These are phyloP conservation scores for Pedetes capensis DNA, from an alignment of 2,113 vertebrate genomes.

Conservation along the genomic window DNA sequence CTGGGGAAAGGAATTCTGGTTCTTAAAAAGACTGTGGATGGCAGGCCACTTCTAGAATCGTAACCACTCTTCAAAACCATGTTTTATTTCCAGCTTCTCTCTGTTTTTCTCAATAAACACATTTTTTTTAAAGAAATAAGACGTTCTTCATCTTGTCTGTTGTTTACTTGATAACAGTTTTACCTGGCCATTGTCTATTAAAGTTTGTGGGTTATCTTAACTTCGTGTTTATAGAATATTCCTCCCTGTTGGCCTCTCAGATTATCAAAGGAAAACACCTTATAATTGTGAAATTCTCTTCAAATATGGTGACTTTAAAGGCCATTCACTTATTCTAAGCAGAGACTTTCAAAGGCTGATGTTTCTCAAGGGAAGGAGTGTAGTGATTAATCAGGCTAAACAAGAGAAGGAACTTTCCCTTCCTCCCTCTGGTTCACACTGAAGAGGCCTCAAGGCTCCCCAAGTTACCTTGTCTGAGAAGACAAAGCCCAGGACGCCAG, in stretches of 20 bases:
- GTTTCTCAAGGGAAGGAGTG: background rate
- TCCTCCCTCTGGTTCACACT: background rate
- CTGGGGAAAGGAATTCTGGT: background rate
- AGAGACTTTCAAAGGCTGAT: slow-evolving; percentile 12
- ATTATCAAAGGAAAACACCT: background rate
- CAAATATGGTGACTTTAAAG: background rate
- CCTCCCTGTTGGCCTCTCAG: background rate
- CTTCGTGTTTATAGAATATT: background rate
- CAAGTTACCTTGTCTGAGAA: slow-evolving; percentile 91
- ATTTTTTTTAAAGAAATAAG: background rate
- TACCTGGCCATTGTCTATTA: background rate
- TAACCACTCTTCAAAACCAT: background rate
- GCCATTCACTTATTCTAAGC: background rate
- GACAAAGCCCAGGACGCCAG: slow-evolving; percentile 91
- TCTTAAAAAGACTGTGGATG: background rate
- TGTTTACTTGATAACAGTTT: background rate
- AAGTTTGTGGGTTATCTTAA: slow-evolving; percentile 40
- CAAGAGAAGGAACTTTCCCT: background rate
- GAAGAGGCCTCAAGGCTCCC: background rate
- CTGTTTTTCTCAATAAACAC: background rate
- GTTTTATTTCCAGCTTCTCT: background rate
- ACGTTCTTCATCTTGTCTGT: background rate
- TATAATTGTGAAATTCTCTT: background rate
- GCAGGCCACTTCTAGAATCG: background rate
- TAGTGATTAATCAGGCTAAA: background rate